phyloP scores from a whole-genome alignment of 2,113 vertebrate genomes.

The Platichthys stellatus region DNA sequence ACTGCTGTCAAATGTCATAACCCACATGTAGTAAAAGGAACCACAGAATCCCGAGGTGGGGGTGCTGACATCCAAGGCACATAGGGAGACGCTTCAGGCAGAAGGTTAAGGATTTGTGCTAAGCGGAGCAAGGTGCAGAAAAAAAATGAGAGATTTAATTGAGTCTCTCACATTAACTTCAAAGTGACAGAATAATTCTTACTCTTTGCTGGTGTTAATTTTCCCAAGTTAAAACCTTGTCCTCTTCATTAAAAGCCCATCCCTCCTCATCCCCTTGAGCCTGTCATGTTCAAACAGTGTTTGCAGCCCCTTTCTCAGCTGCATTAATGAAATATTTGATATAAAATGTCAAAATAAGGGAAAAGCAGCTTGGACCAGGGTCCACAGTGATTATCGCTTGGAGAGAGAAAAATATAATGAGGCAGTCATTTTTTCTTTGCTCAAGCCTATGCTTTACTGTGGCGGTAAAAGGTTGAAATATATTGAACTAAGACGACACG shows the following conservation, averaged over 20 bases:
- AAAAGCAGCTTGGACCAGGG: conserved; percentile 31
- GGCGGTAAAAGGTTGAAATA: conserved; percentile 12
- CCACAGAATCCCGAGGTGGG: background rate
- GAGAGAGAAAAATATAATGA: conserved; percentile 42
- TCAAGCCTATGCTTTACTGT: background rate
- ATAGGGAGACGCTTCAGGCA: conserved; percentile 6
- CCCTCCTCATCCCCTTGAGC: conserved; percentile 61
- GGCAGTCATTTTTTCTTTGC: conserved; percentile 3
- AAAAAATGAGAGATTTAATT: conserved; percentile 59
- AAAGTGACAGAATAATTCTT: conserved; percentile 69
- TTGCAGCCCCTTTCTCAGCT: conserved; percentile 47
- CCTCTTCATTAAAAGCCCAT: conserved; percentile 71
- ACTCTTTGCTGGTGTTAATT: conserved; percentile 63
- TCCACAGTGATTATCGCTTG: conserved; percentile 41
- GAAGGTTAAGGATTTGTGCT: conserved; percentile 52
- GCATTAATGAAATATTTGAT: conserved; percentile 70
- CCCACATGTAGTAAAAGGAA: conserved; percentile 27
- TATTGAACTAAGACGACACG: background rate
- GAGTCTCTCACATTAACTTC: conserved; percentile 73
- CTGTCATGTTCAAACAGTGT: conserved; percentile 74
- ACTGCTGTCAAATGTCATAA: conserved; percentile 56
- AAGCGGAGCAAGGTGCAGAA: conserved; percentile 42
- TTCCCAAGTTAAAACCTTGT: conserved; percentile 66
- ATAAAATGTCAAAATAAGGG: conserved; percentile 67
- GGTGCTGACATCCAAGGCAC: conserved; percentile 1